phyloP scores from a whole-genome alignment of 2,797 vertebrate species.

The Columba guinea region DNA sequence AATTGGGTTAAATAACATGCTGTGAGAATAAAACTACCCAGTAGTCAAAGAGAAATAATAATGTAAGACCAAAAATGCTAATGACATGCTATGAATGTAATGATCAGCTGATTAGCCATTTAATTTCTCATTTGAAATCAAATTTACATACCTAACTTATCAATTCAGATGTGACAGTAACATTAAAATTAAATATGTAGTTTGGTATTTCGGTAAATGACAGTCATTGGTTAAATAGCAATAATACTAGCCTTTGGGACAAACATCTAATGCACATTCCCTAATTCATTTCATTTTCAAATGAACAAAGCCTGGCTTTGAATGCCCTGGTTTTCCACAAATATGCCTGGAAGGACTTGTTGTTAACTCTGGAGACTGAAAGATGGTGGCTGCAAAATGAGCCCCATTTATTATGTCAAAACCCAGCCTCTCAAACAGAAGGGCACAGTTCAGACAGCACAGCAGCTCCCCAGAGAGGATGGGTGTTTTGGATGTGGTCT shows the following conservation, averaged over 20 bases:
- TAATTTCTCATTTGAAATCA: slow-evolving; percentile 54
- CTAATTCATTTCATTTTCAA: slow-evolving; percentile 54
- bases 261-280: not conserved
- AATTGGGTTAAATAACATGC: not conserved
- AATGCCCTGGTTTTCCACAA: slow-evolving; percentile 8
- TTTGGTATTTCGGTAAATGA: slow-evolving; percentile 60
- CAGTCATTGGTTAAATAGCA: slow-evolving; percentile 51
- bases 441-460: not conserved
- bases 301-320: slow-evolving; percentile 14
- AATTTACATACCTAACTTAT: slow-evolving; percentile 57
- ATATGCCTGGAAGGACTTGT: not conserved
- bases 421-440: not conserved
- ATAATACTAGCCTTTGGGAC: slow-evolving; percentile 52
- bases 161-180: slow-evolving; percentile 42
- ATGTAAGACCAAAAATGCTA: slow-evolving; percentile 16
- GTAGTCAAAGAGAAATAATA: slow-evolving; percentile 51
- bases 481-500: rapidly evolving
- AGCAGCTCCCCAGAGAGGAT: not conserved
- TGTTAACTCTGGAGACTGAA: not conserved
- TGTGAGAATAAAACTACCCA: slow-evolving; percentile 12
- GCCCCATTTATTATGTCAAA: not conserved
- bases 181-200: slow-evolving; percentile 53
- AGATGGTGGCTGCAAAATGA: not conserved
- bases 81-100: slow-evolving; percentile 2
- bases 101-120: slow-evolving; percentile 52